Evolutionary conservation across 2,888 invertebrate genomes (phyloP), one percentile per base, ranked within the genome.

Genomic region (Gymnosoma rotundatum): DNA sequence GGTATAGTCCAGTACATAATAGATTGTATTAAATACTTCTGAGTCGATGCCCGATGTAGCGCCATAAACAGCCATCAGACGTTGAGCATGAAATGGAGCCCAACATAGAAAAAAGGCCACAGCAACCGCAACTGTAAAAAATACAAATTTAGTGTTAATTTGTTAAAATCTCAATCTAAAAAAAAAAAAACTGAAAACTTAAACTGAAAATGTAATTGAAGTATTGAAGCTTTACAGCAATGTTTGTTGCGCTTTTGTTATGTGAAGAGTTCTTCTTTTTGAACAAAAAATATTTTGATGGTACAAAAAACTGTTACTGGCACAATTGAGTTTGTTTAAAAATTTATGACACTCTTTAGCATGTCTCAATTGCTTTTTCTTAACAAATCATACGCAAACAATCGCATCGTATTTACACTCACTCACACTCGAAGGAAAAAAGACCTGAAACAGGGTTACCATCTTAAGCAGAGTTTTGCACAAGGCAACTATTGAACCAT

Each of bases 51-150:
- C 88, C 6, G 88, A 89, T 10, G 86, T 86, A 78, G 90, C 89
- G 91, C 94, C 95, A 88, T 97, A 96, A 79, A 96, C 95, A 0
- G 97, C 97, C 90, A 97, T 93, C 52, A 98, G 93, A 70, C 98
- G 93, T 92, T 98, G 98, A 14, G 97, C 96, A 93, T 98, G 98
- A 92, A 98, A 98, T 1, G 98, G 98, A 7, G 96, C 96, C 96
- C 96, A 97, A 92, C 97, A 97, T 82, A 97, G 94, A 92, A 96
- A 96, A 92, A 94, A 94, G 9, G 97, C 96, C 90, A 97, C 95
- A 87, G 97, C 97, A 86, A 97, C 95, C 84, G 97, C 97, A 92
- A 97, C 97, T 94, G 94, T 88, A 93, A 70, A 36, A 25, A 7
- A 67, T 21, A 36, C 0, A 32, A 32, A 32, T 32, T 32, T 5